Evolutionary conservation across 2,888 invertebrate genomes (phyloP), one percentile per base, ranked within the genome.

Genomic region (Eristalis intricaria): DNA sequence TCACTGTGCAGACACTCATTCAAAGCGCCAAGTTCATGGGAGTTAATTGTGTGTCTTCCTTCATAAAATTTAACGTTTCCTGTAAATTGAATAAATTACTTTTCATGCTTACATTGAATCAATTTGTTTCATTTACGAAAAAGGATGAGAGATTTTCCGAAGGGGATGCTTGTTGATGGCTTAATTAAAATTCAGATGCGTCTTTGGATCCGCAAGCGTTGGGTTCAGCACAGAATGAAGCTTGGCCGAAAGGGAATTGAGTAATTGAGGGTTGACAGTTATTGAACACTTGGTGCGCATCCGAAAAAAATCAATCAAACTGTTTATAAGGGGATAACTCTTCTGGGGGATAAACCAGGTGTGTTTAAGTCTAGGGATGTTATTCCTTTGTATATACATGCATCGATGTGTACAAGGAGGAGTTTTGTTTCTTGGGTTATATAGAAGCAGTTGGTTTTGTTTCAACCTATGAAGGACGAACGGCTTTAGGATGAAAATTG

Each of bases 1-100:
- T 3, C 35, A 60, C 22, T 26, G 60, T 19, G 23, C 35, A 19
- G n/a, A 32, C 22, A 43, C 23, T 68, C 19, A 56, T 64, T 35
- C 40, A 23, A n/a, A n/a, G n/a, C 13, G 40, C 43, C 60, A 70
- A 58, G 29, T 43, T n/a, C 29, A 77, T 15, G 5, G 26, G 56
- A 43, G 61, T 50, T 15, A 38, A 66, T 68, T 68, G 65, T 77
- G 70, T 64, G 60, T 60, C 60, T 60, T 60, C 71, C 40, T 64
- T 35, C 71, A 43, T 79, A 71, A 79, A 79, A 73, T 60, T 35
- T 40, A 71, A 71, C 71, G 65, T 71, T 65, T 79, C 60, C 43
- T 79, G 32, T 65, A 79, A 79, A 79, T 79, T 79, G 79, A 71
- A 79, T 66, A 71, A 71, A 65, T 56, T 60, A 65, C 40, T 60